Conservation (phyloP, 1,140 invertebrate species). For the Dermatophagoides farinae region DNA sequence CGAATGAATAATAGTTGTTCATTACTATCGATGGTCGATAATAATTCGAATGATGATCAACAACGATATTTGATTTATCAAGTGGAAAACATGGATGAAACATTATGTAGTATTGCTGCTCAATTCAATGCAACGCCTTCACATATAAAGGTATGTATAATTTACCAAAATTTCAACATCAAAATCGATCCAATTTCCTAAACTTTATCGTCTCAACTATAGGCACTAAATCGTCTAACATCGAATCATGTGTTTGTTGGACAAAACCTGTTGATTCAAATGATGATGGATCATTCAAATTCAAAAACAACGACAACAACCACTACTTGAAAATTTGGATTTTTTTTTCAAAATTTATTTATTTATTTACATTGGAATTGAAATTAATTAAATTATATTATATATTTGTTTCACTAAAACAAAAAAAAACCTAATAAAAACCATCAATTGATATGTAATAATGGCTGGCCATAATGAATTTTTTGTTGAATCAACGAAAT, state of each 20-base stretch:
- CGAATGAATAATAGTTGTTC: too few species aligned
- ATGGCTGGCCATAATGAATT: constrained; percentile 25
- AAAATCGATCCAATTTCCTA: neutral
- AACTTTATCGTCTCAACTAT: neutral
- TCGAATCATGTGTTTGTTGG: neutral
- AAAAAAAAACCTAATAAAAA: neutral
- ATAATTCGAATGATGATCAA: too few species aligned
- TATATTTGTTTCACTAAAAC: neutral
- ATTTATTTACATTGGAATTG: neutral
- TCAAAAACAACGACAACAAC: too few species aligned
- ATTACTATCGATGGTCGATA: too few species aligned
- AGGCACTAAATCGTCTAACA: neutral
- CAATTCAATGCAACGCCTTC: neutral
- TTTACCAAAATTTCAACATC: too few species aligned
- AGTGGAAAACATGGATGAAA: neutral
- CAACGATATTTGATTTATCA: too few species aligned
- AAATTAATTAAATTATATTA: neutral
- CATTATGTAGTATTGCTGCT: constrained; percentile 1
- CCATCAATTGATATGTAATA: neutral
- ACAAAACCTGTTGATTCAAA: neutral
- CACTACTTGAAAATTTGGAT: too few species aligned
- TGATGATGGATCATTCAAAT: too few species aligned
- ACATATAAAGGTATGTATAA: constrained; percentile 1
- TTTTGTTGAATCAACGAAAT: constrained; percentile 28
- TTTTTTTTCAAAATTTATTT: too few species aligned